Evolutionary conservation across 2,888 invertebrate species (phyloP).

Genomic region (Hemithea aestivaria): DNA sequence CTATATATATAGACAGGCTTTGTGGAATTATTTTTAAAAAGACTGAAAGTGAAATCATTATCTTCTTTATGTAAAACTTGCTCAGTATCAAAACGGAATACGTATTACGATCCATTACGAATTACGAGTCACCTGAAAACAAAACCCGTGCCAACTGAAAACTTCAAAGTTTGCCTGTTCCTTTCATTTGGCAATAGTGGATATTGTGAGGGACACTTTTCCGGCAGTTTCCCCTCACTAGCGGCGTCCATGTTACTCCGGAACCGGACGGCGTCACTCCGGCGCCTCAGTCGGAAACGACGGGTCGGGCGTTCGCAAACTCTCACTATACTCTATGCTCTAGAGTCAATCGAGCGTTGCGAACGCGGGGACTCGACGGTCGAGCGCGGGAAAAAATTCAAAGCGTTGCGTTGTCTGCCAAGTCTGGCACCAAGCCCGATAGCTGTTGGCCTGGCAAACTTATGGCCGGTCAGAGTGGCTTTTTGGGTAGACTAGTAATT

Average conservation of each 20-base stretch:
- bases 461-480: conserved; percentile 23
- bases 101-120: too few species aligned
- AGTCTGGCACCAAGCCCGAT: conserved; percentile 26
- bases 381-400: conserved; percentile 28
- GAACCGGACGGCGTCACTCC: conserved; percentile 64
- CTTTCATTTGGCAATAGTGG: conserved; percentile 8
- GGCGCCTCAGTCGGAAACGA: conserved; percentile 61
- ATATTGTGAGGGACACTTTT: conserved; percentile 19
- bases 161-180: conserved; percentile 2
- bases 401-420: conserved; percentile 20
- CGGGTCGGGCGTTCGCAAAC: conserved; percentile 52
- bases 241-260: conserved; percentile 29
- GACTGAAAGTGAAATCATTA: conserved; percentile 5
- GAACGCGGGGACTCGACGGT: conserved; percentile 44
- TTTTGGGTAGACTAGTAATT: conserved; percentile 27
- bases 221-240: conserved; percentile 23
- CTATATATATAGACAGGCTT: too few species aligned
- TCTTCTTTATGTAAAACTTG: too few species aligned
- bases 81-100: too few species aligned
- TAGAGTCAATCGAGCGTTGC: conserved; percentile 48
- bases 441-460: conserved; percentile 22
- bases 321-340: conserved; percentile 37
- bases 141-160: neutral
- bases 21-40: too few species aligned
- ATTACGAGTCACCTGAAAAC: too few species aligned